phyloP scores from a whole-genome alignment of 2,113 vertebrate genomes.

The Chaetura pelagica region DNA sequence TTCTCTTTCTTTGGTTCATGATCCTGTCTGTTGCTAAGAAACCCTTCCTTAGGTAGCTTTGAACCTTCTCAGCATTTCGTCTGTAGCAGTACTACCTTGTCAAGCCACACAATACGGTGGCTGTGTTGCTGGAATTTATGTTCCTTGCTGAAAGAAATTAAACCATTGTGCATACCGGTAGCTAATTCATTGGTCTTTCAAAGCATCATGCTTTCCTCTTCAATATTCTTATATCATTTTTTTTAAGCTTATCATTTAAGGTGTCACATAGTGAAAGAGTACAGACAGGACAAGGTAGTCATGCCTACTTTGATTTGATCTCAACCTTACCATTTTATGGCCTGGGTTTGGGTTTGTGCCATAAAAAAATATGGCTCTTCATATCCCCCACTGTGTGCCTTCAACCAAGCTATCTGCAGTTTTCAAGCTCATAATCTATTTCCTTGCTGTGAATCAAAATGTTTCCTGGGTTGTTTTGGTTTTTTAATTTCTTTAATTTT shows the following conservation, averaged over 20 bases:
- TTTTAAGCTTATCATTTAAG: neutral
- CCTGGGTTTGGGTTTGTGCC: neutral
- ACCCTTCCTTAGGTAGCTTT: conserved; percentile 43
- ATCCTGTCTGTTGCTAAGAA: conserved; percentile 52
- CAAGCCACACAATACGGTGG: neutral
- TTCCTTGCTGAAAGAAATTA: neutral
- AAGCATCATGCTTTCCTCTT: neutral
- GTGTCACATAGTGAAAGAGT: neutral
- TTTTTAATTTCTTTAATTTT: neutral
- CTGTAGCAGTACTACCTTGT: neutral
- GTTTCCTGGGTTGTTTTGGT: neutral
- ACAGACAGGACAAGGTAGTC: neutral
- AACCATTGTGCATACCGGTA: neutral
- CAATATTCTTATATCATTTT: neutral
- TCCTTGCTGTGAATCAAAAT: neutral
- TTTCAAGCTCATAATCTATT: neutral
- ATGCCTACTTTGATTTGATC: neutral
- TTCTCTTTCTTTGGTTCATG: neutral
- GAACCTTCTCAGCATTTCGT: conserved; percentile 41
- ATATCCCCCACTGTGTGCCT: fast-evolving
- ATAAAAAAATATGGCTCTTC: neutral
- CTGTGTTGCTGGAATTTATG: neutral
- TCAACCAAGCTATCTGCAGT: neutral
- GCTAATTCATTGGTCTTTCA: neutral
- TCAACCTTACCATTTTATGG: neutral